Evolutionary conservation across 1,140 invertebrate genomes (phyloP), one percentile per base, ranked within the genome.

Genomic region (Euschistus heros): DNA sequence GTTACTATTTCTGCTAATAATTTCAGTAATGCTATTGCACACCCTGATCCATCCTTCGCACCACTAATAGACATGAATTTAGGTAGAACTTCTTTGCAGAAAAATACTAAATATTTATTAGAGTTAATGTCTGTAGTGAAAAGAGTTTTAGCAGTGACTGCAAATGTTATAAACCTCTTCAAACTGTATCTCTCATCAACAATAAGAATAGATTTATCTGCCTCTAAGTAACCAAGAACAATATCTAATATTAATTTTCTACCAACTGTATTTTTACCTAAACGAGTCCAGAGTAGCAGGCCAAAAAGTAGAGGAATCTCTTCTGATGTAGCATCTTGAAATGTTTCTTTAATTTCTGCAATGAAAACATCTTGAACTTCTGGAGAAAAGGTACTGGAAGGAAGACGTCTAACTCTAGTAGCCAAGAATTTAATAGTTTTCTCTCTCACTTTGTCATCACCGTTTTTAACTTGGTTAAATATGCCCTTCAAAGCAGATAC

Each of bases 241-340:
- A 95, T 83, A 67, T 92, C 86, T 24, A 95, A 83, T 27, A 97
- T 75, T 74, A 93, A 87, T 70, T 91, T 87, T 73, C 94, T 88
- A 10, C 93, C 93, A 68, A 79, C 80, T 20, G 89, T 79, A 42
- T 90, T 89, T 68, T 86, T 86, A 55, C 88, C 86, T 52, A 92
- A 79, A 75, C 86, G 85, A 13, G 94, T 86, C 76, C 84, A 83
- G 1, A 84, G 84, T 67, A 97, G 78, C 63, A 94, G 81, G 20
- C 87, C 86, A 86, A 97, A 92, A 37, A 97, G 84, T 57, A 85
- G 81, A 67, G 92, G 85, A 78, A 96, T 96, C 77, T 97, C 94
- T 70, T 94, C 91, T 60, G 90, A 89, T 46, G 88, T 92, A 14
- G 92, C 87, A 81, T 92, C 89, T 86, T 92, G 70, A 68, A 91